Evolutionary conservation across 2,113 vertebrate species (phyloP), one percentile per base, ranked within the genome.

Genomic region (Pteronura brasiliensis): DNA sequence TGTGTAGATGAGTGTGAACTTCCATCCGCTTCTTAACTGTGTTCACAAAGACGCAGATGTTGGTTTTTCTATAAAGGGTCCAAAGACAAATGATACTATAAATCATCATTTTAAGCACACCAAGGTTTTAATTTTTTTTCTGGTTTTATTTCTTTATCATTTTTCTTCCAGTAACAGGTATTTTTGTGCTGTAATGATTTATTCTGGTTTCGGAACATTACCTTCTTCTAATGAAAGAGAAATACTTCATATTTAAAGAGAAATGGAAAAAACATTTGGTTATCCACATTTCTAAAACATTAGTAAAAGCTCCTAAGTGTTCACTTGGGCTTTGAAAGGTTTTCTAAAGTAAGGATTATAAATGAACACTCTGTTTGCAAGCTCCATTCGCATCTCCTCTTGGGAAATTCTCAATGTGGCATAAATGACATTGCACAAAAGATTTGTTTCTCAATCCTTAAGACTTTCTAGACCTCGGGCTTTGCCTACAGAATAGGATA

Each of bases 31-130:
- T 88, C 95, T 52, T 79, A 95, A 96, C 72, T 55, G 49, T 5
- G 49, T 92, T 97, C 93, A 90, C 97, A 96, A 96, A 97, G 36
- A 97, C 95, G n/a, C 91, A 96, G 88, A 77, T 98, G 98, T 93
- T 98, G 95, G 92, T 98, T 98, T 97, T 98, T 96, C 95, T 96
- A 3, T 80, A 95, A 95, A 95, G 47, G 7, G 36, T 74, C 82
- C 90, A 88, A 93, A 97, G 95, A 97, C 55, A 74, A 97, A 97
- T 96, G 92, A 49, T 84, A 39, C 79, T 90, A 96, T 96, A 94
- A 98, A 98, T 98, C 21, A 97, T 61, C 2, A 55, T 98, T 97
- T 87, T 63, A 69, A 97, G 0, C 8, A 14, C 59, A 90, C 52
- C 85, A 61, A 93, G 55, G 20, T 25, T 52, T 96, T 95, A 79